These are phyloP conservation scores for Cheilosia scutellata DNA, from an alignment of 2,888 invertebrate genomes.

Conservation along the genomic window DNA sequence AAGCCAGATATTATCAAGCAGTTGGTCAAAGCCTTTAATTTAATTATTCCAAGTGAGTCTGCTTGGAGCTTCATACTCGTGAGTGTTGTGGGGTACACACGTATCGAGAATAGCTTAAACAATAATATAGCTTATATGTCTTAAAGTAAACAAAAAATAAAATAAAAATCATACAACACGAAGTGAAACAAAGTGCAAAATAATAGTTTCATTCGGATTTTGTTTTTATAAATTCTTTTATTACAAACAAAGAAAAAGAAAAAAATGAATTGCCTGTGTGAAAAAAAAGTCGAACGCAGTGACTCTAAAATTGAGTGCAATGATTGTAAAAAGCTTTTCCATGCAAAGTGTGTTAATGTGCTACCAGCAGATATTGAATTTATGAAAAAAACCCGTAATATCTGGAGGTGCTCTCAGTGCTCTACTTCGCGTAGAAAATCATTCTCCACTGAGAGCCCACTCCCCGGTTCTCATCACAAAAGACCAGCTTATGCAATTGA, in stretches of 20 bases:
- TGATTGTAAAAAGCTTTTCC: constrained; percentile 8
- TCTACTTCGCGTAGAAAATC: constrained; percentile 16
- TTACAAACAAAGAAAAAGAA: too few species aligned
- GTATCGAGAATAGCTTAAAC: background rate
- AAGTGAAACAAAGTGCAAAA: too few species aligned
- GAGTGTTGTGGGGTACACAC: constrained; percentile 27
- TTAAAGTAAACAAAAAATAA: too few species aligned
- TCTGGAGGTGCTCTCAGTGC: constrained; percentile 15
- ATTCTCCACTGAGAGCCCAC: constrained; percentile 5
- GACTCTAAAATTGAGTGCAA: constrained; percentile 16
- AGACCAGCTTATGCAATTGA: background rate
- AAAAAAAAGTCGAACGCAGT: constrained; percentile 23
- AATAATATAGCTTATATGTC: background rate
- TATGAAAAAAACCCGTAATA: constrained; percentile 21
- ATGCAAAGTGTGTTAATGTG: constrained; percentile 19
- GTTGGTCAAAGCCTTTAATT: too few species aligned
- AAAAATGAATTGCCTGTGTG: constrained; percentile 12
- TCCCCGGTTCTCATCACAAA: background rate
- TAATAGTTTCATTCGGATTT: too few species aligned
- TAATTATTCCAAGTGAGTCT: too few species aligned
- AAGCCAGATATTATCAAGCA: too few species aligned
- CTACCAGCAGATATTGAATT: background rate
- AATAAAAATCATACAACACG: too few species aligned
- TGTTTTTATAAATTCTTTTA: too few species aligned
- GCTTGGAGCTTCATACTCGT: background rate